Base-by-base conservation (phyloP, 2,888 invertebrate species). In the Junonia oenone region DNA sequence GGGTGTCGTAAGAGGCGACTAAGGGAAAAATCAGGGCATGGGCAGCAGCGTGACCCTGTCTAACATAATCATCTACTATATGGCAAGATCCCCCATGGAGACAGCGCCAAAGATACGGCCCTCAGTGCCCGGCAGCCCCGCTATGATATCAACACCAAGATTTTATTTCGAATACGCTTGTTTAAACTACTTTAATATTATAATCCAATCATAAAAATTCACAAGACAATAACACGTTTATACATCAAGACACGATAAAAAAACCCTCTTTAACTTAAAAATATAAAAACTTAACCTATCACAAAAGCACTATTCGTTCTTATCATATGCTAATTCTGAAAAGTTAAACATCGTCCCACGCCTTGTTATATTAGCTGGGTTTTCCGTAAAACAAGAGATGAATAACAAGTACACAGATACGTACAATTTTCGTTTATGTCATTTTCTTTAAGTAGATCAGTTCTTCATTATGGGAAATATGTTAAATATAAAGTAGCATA, bases 361-460 rank as follows among this genome's bases (percentile, higher is more conserved):
- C 47, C 47, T 53, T 22, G 47, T 11, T 31, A 47, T 53, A 47
- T 37, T 37, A 40, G 29, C 17, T 46, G 22, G 13, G n/a, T 38
- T 13, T 45, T 45, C 22, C 55, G 40, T 45, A 15, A 38, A 37
- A 38, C 55, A 50, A 45, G 49, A 55, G 29, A n/a, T 29, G 50
- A 55, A 55, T 50, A 50, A 38, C 37, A 55, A 55, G 49, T 50
- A 38, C 8, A 29, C 22, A 45, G 37, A 22, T 55, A 45, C 38
- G 49, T 45, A 37, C 49, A 45, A 43, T 43, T 55, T 55, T 29
- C 29, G 13, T 19, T 17, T 14, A 29, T 15, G 45, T 45, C 45
- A 45, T 35, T 9, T 38, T 14, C 22, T 19, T 35, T 43, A 22
- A 38, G 9, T 40, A n/a, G n/a, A n/a, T n/a, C n/a, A n/a, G n/a